Evolutionary conservation across 2,888 invertebrate species (phyloP).

Genomic region (Ommatoiulus sabulosus): DNA sequence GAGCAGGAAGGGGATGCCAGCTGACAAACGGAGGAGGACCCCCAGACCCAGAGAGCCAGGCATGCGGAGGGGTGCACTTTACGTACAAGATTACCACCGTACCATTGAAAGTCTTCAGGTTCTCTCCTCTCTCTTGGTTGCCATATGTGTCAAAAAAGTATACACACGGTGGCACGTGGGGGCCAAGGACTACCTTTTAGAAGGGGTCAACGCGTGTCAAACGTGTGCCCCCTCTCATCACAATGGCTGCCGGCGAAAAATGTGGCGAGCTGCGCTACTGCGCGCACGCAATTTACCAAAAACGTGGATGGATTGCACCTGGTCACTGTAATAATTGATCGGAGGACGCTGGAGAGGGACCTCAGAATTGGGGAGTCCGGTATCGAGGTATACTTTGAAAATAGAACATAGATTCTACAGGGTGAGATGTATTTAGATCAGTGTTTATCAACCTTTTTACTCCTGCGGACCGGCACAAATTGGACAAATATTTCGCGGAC

Average conservation of each 20-base stretch:
- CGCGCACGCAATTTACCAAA: conserved; percentile 8
- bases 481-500: no score
- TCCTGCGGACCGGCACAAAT: no score
- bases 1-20: conserved; percentile 27
- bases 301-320: conserved; percentile 5
- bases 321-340: background rate
- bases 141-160: conserved; percentile 43
- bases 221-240: conserved; percentile 39
- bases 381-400: background rate
- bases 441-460: no score
- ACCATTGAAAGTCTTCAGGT: conserved; percentile 40
- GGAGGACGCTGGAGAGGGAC: background rate
- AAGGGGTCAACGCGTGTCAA: conserved; percentile 40
- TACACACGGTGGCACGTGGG: conserved; percentile 43
- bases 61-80: conserved; percentile 39
- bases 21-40: conserved; percentile 43
- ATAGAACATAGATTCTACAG: conserved; percentile 8
- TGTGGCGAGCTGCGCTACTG: conserved; percentile 35
- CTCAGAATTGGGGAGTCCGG: background rate
- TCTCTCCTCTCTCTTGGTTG: conserved; percentile 42
- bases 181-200: conserved; percentile 43
- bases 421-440: no score
- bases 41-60: conserved; percentile 31
- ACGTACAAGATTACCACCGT: conserved; percentile 36
- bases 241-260: conserved; percentile 43